Percentiles rank a stretch among this genome's conserved stretches.
phyloP scores from a whole-genome alignment of 1,140 invertebrate genomes.

The Campoletis sonorensis region DNA sequence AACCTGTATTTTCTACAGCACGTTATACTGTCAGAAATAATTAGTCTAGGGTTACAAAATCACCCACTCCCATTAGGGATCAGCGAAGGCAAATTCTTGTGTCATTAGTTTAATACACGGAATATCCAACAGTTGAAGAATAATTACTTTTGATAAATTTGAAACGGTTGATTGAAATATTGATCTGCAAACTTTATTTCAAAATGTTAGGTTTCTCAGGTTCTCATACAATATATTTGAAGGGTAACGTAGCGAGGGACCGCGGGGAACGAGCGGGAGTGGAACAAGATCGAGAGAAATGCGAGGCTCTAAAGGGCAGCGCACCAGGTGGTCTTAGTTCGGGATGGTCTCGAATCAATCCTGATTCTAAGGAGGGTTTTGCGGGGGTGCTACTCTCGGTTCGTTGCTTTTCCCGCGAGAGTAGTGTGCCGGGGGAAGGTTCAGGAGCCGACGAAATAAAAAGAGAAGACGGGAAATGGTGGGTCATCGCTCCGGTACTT shows the following conservation, averaged over 20 bases:
- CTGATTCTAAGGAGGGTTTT: constrained; percentile 23
- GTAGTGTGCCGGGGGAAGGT: neutral
- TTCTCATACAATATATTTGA: neutral
- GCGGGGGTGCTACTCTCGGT: neutral
- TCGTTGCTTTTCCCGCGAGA: constrained; percentile 21
- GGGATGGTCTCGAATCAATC: constrained; percentile 41
- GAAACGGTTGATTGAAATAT: neutral
- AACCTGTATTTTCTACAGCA: too few relatives aligned
- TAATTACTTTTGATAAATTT: too few relatives aligned
- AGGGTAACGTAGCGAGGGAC: neutral
- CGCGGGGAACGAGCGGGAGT: neutral
- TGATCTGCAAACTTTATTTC: neutral
- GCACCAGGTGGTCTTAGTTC: constrained; percentile 44
- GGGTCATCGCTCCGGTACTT: constrained; percentile 45
- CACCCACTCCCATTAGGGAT: too few relatives aligned
- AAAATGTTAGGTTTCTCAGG: neutral
- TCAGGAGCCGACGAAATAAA: constrained; percentile 1
- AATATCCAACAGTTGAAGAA: too few relatives aligned
- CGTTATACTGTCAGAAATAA: too few relatives aligned
- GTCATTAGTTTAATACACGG: too few relatives aligned
- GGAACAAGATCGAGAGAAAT: constrained; percentile 40
- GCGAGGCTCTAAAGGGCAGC: constrained; percentile 31
- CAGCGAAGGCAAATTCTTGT: too few relatives aligned
- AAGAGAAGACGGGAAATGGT: constrained; percentile 3
- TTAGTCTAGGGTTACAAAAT: too few relatives aligned